Evolutionary conservation across 1,140 invertebrate species (phyloP).

Genomic region (Lerema accius): DNA sequence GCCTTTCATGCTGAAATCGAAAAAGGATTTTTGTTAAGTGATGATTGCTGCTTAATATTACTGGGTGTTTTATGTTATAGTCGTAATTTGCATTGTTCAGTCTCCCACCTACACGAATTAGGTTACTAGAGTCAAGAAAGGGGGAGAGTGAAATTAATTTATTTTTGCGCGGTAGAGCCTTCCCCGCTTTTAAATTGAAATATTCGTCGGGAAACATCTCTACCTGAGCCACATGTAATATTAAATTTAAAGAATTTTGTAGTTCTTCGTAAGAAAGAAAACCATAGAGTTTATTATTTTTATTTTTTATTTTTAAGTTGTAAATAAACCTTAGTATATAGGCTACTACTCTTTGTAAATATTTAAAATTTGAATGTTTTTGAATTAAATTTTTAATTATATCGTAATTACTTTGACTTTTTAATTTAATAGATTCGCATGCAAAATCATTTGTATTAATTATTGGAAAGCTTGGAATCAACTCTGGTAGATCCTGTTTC

Average conservation of each 20-base stretch:
- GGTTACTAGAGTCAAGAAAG: slow-evolving; percentile 33
- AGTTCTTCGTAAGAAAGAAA: slow-evolving; percentile 3
- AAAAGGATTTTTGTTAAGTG: slow-evolving; percentile 32
- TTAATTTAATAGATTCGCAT: neutral
- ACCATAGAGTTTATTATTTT: slow-evolving; percentile 16
- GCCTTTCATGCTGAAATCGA: slow-evolving; percentile 11
- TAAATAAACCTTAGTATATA: slow-evolving; percentile 33
- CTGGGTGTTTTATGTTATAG: slow-evolving; percentile 39
- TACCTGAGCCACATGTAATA: neutral
- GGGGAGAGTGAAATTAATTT: slow-evolving; percentile 26
- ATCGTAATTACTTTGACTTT: slow-evolving; percentile 1
- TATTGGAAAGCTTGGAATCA: neutral
- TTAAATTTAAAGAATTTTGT: slow-evolving; percentile 16
- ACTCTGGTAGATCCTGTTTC: slow-evolving; percentile 21
- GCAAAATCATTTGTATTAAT: neutral
- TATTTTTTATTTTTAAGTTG: slow-evolving; percentile 32
- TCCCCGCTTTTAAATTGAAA: slow-evolving; percentile 15
- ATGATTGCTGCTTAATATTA: slow-evolving; percentile 35
- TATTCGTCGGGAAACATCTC: slow-evolving; percentile 23
- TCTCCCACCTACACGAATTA: slow-evolving; percentile 41
- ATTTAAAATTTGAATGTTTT: slow-evolving; percentile 25
- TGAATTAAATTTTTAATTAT: slow-evolving; percentile 16
- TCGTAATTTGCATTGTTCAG: slow-evolving; percentile 41
- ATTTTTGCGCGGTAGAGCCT: slow-evolving; percentile 23
- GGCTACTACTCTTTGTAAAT: slow-evolving; percentile 22